Base-by-base conservation (phyloP, 2,113 vertebrate species). In the Dermatemys mawii region DNA sequence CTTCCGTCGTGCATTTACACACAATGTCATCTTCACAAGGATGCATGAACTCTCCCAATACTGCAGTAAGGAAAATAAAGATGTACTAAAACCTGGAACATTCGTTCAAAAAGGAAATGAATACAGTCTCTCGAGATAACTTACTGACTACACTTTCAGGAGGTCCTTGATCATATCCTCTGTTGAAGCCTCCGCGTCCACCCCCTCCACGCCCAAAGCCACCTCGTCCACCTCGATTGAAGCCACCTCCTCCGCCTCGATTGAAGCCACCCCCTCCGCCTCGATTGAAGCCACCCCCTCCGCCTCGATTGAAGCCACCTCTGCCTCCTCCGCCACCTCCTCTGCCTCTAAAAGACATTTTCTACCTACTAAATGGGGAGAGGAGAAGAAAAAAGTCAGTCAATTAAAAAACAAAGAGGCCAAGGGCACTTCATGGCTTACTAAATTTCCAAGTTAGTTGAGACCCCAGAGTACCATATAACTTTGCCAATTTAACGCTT, bases 1-100 rank as follows among this genome's bases (percentile, higher is more conserved):
- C 99, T 54, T 99, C 98, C 19, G 99, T 99, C 79, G 98, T 98
- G 93, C 99, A 99, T 93, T 99, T 99, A 86, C 99, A 99, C 88
- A 99, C 99, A 19, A 99, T 96, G 70, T 99, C 99, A 95, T 99
- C 99, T 98, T 99, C 99, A 96, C 99, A 99, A 0, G 99, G 99
- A 92, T 99, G 99, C 98, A 99, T 94, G 91, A 99, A 99, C 92
- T 99, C 99, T 67, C 99, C 99, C 79, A 99, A 26, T 1, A 98
- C 99, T 99, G 97, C 82, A 98, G 97, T 0, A 90, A 54, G 86
- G 81, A 63, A 87, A 92, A 6, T 89, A 73, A 57, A 78, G 84
- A 70, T 7, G 73, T 78, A 78, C 89, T 96, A 22, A 93, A 85
- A 90, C 7, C 48, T 29, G 5, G 4, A 87, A 75, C 41, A 84